Conservation (phyloP, 1,140 invertebrate species). For the Micrasema minimum region DNA sequence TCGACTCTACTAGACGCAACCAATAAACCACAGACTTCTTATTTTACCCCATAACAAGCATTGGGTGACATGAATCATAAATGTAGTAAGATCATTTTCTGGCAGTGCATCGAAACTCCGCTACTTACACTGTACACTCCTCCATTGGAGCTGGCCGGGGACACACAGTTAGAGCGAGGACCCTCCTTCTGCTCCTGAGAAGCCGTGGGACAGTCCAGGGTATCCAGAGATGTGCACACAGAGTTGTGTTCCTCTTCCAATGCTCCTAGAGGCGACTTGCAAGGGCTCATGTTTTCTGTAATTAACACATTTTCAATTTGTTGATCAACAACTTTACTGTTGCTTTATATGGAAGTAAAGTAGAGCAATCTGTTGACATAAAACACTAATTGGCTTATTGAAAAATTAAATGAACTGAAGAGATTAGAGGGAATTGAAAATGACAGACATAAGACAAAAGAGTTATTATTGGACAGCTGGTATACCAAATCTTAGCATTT, state of each 20-base stretch:
- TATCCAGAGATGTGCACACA: slow-evolving; percentile 63
- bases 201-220: slow-evolving; percentile 57
- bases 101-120: no score
- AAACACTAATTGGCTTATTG: no score
- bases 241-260: slow-evolving; percentile 64
- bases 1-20: no score
- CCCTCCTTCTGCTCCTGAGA: slow-evolving; percentile 56
- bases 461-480: no score
- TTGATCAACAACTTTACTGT: no score
- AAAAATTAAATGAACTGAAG: no score
- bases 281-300: slow-evolving; percentile 61
- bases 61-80: not conserved
- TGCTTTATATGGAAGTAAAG: no score
- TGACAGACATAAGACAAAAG: no score
- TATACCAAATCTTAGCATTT: no score
- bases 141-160: slow-evolving; percentile 85
- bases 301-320: no score
- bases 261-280: slow-evolving; percentile 62
- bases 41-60: not conserved
- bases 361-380: no score
- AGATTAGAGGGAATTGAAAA: no score
- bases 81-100: not conserved
- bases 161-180: slow-evolving; percentile 70
- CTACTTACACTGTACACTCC: slow-evolving; percentile 85
- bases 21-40: not conserved